A percentile compares a stretch with the other conserved stretches of the same genome.
Evolutionary conservation across 2,888 invertebrate species (phyloP).

Genomic region (Philereme vetulata): DNA sequence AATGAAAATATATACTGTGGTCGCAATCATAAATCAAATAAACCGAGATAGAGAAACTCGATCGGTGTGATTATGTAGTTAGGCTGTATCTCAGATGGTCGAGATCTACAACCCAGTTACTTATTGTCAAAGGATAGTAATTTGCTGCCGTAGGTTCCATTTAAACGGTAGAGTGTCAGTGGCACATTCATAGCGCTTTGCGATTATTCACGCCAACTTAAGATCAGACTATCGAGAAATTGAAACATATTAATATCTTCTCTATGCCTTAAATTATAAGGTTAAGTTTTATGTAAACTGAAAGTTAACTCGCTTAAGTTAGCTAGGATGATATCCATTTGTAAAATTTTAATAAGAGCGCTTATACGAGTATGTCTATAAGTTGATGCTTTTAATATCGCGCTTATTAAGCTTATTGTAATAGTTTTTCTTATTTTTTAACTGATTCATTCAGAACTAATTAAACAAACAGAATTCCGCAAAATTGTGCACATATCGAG

Average conservation of each 20-base stretch:
- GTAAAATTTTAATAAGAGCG: slow-evolving; percentile 64
- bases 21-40: slow-evolving; percentile 36
- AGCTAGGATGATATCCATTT: slow-evolving; percentile 32
- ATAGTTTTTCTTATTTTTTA: slow-evolving; percentile 44
- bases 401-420: slow-evolving; percentile 57
- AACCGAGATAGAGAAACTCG: slow-evolving; percentile 36
- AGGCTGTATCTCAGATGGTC: slow-evolving; percentile 40
- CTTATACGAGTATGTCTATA: slow-evolving; percentile 50
- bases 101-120: slow-evolving; percentile 34
- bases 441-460: slow-evolving; percentile 12
- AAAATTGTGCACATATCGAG: slow-evolving; percentile 23
- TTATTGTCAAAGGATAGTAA: slow-evolving; percentile 41
- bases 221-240: slow-evolving; percentile 40
- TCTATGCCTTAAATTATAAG: slow-evolving; percentile 25
- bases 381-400: slow-evolving; percentile 49
- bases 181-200: slow-evolving; percentile 58
- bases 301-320: slow-evolving; percentile 15
- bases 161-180: slow-evolving; percentile 58
- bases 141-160: slow-evolving; percentile 41
- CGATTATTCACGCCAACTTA: slow-evolving; percentile 75
- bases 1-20: slow-evolving; percentile 21
- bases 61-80: slow-evolving; percentile 40
- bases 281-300: slow-evolving; percentile 24
- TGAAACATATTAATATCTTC: slow-evolving; percentile 10
- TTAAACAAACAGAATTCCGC: slow-evolving; percentile 15